These are phyloP conservation scores for Gobiocypris rarus DNA, from an alignment of 2,113 vertebrate species.

Conservation along the genomic window DNA sequence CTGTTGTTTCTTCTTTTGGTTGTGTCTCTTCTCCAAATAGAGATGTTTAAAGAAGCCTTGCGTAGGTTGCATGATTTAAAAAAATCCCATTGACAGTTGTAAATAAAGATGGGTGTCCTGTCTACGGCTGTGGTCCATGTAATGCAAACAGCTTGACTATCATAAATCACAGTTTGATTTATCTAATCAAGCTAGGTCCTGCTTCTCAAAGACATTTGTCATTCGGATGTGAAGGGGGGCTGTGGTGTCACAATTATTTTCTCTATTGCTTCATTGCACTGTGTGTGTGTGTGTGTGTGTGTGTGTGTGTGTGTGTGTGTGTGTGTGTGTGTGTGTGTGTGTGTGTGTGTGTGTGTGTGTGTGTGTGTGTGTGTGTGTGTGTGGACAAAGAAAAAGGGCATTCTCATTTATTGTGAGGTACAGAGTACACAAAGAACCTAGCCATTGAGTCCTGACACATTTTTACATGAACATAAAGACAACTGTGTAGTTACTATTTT, in stretches of 20 bases:
- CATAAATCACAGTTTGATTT: conserved; percentile 87
- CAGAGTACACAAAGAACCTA: conserved; percentile 68
- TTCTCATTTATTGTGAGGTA: conserved; percentile 69
- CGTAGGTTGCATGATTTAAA: conserved; percentile 58
- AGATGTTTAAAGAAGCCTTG: conserved; percentile 59
- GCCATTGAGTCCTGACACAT: conserved; percentile 37
- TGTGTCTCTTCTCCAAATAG: conserved; percentile 47
- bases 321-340: conserved; percentile 71
- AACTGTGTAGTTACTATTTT: background rate
- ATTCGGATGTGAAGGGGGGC: conserved; percentile 62
- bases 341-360: conserved; percentile 71
- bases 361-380: conserved; percentile 70
- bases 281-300: conserved; percentile 62
- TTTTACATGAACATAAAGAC: background rate
- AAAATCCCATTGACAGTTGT: conserved; percentile 77
- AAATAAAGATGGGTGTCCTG: conserved; percentile 83
- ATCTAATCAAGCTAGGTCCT: conserved; percentile 83
- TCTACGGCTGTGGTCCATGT: conserved; percentile 67
- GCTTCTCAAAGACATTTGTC: conserved; percentile 80
- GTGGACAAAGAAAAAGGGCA: conserved; percentile 60
- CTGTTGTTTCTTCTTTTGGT: conserved; percentile 56
- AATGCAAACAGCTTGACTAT: conserved; percentile 79
- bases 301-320: conserved; percentile 68
- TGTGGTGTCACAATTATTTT: conserved; percentile 74
- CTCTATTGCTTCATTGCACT: conserved; percentile 69